phyloP scores from a whole-genome alignment of 2,113 vertebrate species.

The Muntiacus reevesi region DNA sequence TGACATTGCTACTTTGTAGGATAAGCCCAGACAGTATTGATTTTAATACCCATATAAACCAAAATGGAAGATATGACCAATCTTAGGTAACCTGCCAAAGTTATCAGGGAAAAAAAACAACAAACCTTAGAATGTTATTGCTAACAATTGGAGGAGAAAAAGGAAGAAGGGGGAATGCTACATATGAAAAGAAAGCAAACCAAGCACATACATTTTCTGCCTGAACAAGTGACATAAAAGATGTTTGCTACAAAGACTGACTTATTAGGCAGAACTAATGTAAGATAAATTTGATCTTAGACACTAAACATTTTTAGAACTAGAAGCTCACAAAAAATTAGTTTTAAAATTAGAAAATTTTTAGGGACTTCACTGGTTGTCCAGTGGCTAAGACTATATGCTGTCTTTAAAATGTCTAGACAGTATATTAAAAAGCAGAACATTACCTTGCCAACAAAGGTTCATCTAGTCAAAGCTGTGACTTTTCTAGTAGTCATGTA shows the following conservation, averaged over 20 bases:
- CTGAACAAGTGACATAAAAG: not conserved
- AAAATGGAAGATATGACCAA: not conserved
- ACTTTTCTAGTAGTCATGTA: not conserved
- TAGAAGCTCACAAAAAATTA: conserved; percentile 10
- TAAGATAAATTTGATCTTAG: conserved; percentile 1
- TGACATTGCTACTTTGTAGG: not conserved
- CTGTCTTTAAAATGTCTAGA: not conserved
- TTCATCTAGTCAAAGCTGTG: not conserved
- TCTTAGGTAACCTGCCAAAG: not conserved
- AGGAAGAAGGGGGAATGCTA: not conserved
- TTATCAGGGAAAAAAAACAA: not conserved
- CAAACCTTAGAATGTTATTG: not conserved
- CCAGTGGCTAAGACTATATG: not conserved
- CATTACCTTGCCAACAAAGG: not conserved
- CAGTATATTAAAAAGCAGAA: not conserved
- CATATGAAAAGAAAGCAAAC: not conserved
- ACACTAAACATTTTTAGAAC: conserved; percentile 20
- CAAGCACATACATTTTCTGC: not conserved
- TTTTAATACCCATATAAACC: not conserved
- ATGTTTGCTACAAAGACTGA: not conserved
- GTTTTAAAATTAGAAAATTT: conserved; percentile 1
- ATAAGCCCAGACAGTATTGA: not conserved
- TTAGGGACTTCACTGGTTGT: not conserved
- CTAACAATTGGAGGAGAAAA: not conserved
- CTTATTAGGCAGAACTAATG: not conserved